phyloP scores from a whole-genome alignment of 2,888 invertebrate species.

The Dendrolimus houi region DNA sequence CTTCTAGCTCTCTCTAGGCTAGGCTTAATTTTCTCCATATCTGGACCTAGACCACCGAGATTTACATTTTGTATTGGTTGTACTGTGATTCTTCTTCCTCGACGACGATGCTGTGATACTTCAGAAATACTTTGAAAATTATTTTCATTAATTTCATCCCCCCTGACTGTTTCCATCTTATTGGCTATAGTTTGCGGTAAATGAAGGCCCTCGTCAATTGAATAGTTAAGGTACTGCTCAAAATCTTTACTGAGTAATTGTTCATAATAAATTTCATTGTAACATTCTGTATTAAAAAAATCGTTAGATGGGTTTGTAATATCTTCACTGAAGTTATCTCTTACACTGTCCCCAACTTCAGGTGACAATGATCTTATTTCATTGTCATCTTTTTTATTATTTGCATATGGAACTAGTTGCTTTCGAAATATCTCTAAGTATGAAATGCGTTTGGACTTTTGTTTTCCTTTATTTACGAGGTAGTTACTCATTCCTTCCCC shows the following conservation, averaged over 20 bases:
- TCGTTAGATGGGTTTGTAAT: conserved; percentile 28
- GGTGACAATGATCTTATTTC: conserved; percentile 61
- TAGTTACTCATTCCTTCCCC: conserved; percentile 27
- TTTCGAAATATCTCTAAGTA: conserved; percentile 62
- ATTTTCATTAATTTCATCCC: conserved; percentile 24
- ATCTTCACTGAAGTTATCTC: conserved; percentile 51
- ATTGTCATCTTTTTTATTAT: conserved; percentile 18
- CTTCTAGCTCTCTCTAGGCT: conserved; percentile 63
- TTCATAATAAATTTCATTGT: conserved; percentile 64
- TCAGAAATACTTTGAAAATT: conserved; percentile 58
- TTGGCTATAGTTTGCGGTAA: conserved; percentile 24
- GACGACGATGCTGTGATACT: conserved; percentile 40
- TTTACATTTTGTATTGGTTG: conserved; percentile 43
- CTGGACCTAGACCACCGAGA: conserved; percentile 62
- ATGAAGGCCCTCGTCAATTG: conserved; percentile 35
- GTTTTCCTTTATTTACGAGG: conserved; percentile 45
- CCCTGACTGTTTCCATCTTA: conserved; percentile 18
- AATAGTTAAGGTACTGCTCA: conserved; percentile 36
- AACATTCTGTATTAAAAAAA: conserved; percentile 57
- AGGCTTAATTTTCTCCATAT: conserved; percentile 57
- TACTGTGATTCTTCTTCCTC: conserved; percentile 31
- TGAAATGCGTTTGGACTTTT: conserved; percentile 30
- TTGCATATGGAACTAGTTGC: conserved; percentile 33
- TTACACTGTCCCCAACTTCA: conserved; percentile 61
- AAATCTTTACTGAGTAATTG: conserved; percentile 43